These are phyloP conservation scores for Drosophila subquinaria DNA, from an alignment of 2,888 invertebrate species.

Conservation along the genomic window DNA sequence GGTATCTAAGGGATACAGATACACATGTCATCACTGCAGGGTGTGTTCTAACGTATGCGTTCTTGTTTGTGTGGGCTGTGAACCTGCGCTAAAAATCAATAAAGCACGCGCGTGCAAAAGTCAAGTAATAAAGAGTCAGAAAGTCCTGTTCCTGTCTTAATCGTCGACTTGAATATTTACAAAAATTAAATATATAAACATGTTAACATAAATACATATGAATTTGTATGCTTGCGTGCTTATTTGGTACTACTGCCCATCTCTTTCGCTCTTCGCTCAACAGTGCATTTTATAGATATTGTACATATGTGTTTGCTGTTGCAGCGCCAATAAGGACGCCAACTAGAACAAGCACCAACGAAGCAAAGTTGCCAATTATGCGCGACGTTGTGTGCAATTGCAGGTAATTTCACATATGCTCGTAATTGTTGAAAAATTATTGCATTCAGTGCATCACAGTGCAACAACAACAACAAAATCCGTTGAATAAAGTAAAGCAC, in stretches of 20 bases:
- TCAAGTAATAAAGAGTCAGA: constrained; percentile 48
- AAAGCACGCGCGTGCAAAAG: constrained; percentile 50
- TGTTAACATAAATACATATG: constrained; percentile 1
- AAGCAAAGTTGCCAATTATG: constrained; percentile 23
- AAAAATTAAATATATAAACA: not conserved
- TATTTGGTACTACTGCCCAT: not conserved
- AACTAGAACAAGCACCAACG: constrained; percentile 9
- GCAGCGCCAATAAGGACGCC: constrained; percentile 21
- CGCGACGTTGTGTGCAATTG: constrained; percentile 31
- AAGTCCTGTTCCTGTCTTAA: constrained; percentile 21
- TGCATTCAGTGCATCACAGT: constrained; percentile 26
- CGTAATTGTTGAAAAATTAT: constrained; percentile 36
- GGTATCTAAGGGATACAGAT: constrained; percentile 50
- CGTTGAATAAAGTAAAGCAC: constrained; percentile 51
- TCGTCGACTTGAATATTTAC: not conserved
- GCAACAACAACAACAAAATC: constrained; percentile 13
- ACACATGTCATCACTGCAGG: constrained; percentile 53
- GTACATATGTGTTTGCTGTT: not conserved
- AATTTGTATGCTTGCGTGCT: constrained; percentile 14
- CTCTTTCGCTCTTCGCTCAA: not conserved
- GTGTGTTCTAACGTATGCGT: constrained; percentile 43
- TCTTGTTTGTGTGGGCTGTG: constrained; percentile 27
- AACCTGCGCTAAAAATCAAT: constrained; percentile 64
- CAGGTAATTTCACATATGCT: constrained; percentile 49
- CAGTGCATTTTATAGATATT: no score